Base-by-base conservation (phyloP, 2,797 vertebrate species). In the Periparus ater region DNA sequence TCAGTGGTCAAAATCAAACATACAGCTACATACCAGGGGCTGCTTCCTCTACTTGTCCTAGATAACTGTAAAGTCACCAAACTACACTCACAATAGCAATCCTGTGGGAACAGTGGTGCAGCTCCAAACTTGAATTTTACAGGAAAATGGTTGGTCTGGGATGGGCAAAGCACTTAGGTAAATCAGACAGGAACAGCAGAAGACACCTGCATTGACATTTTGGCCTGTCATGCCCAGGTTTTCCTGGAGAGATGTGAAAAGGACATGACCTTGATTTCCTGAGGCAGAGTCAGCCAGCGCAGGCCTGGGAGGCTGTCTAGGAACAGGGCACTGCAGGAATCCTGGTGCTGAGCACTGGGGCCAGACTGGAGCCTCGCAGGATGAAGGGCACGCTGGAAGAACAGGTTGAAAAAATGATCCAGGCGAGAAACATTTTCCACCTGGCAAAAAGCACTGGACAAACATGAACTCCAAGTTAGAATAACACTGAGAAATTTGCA, bases 351-450 rank as follows among this genome's bases (percentile, higher is more conserved):
- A 16, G 96, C 74, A 0, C 96, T 60, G 57, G 97, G 91, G 77
- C 97, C 42, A 20, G 82, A 12, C 66, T 44, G 97, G 23, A 98
- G 91, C 19, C 96, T 97, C 2, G 94, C 97, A 1, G 98, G 98
- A 93, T 98, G 98, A 77, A 99, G 98, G 8, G 98, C 98, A 97
- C 98, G 98, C 98, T 99, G 99, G 98, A 99, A 99, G 97, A 99
- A 98, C 92, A 99, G 98, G 98, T 97, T 98, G 97, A 99, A 99
- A 98, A 99, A 99, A 70, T 99, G 99, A 98, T 99, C 99, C 98
- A 99, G 95, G 58, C 98, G 97, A 85, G 98, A 97, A 80, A 88
- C 74, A 17, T 99, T 98, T 92, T 99, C 98, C 40, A 68, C 92
- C 95, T 98, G 97, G 95, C 98, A 98, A 97, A 99, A 99, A 45